These are phyloP conservation scores for Rhodinocichla rosea DNA, from an alignment of 2,113 vertebrate species.

Conservation along the genomic window DNA sequence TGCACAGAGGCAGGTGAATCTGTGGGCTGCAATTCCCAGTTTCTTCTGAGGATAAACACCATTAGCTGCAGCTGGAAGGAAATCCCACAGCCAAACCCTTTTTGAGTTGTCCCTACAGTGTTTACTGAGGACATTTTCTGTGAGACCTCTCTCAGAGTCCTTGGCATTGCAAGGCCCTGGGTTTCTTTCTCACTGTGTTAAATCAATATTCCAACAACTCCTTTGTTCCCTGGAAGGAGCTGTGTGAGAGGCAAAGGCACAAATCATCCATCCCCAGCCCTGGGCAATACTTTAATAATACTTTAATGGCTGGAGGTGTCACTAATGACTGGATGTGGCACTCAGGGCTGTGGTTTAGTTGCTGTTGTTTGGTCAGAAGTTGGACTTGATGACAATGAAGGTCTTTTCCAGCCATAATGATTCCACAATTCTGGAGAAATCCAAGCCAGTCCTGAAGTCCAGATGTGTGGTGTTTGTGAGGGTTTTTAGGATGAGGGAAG, in stretches of 20 bases:
- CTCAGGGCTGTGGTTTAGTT: neutral
- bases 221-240: neutral
- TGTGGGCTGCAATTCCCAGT: accelerated
- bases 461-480: neutral
- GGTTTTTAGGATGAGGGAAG: too few relatives aligned
- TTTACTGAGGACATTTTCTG: neutral
- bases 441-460: neutral
- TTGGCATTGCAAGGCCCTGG: neutral
- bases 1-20: neutral
- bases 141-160: neutral
- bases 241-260: neutral
- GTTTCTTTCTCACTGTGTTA: neutral
- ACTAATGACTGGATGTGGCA: neutral
- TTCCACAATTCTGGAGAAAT: neutral
- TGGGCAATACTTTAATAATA: neutral
- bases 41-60: neutral
- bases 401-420: neutral
- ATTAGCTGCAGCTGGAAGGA: neutral
- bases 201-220: neutral
- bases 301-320: neutral
- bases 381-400: neutral
- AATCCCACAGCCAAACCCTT: neutral
- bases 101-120: neutral
- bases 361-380: neutral
- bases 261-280: neutral